phyloP scores from a whole-genome alignment of 2,113 vertebrate genomes.

The Leucosticte australis region DNA sequence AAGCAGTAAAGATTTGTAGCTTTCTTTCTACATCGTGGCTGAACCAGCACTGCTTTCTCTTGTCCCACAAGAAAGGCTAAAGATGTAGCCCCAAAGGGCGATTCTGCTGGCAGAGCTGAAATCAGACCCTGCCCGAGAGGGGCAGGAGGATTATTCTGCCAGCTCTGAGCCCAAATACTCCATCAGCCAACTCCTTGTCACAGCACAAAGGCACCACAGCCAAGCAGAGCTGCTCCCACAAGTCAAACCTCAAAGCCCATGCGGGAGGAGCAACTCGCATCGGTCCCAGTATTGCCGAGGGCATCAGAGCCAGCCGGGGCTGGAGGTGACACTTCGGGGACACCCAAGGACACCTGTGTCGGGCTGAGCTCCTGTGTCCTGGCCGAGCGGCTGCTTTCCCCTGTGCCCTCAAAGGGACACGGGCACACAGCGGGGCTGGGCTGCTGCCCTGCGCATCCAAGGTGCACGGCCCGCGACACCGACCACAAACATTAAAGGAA shows the following conservation, averaged over 20 bases:
- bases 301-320: neutral
- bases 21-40: neutral
- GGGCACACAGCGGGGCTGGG: neutral
- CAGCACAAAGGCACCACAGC: neutral
- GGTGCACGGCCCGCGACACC: accelerated
- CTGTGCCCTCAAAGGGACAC: neutral
- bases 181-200: neutral
- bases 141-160: neutral
- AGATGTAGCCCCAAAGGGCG: accelerated
- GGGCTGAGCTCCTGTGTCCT: too few species aligned
- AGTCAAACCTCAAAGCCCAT: accelerated
- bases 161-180: neutral
- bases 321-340: neutral
- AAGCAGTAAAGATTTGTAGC: neutral
- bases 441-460: neutral
- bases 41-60: neutral
- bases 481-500: neutral
- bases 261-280: accelerated
- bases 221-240: neutral
- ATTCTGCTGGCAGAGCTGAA: neutral
- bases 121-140: neutral
- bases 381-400: accelerated
- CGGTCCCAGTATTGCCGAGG: accelerated
- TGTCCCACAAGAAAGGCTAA: neutral
- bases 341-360: neutral